Evolutionary conservation across 1,140 invertebrate species (phyloP).

Genomic region (Lucilia cuprina): DNA sequence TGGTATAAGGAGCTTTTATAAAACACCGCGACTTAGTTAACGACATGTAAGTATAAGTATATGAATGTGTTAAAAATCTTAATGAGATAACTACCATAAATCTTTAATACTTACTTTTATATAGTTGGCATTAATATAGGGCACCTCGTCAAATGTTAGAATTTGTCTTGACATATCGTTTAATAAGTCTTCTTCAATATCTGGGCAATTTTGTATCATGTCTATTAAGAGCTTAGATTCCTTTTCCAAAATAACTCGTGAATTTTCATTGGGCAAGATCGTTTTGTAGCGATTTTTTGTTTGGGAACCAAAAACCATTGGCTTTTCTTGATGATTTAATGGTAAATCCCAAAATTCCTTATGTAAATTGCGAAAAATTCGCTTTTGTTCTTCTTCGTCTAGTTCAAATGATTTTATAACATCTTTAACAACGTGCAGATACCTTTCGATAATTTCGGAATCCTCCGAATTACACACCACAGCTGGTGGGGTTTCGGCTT

Average conservation of each 20-base stretch:
- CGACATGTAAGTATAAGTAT: no score
- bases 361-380: slow-evolving; percentile 79
- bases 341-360: slow-evolving; percentile 94
- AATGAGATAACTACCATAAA: no score
- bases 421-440: slow-evolving; percentile 46
- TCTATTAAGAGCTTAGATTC: slow-evolving; percentile 27
- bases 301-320: slow-evolving; percentile 86
- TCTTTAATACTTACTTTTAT: slow-evolving; percentile 71
- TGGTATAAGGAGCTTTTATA: no score
- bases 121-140: slow-evolving; percentile 89
- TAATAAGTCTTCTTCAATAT: slow-evolving; percentile 26
- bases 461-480: slow-evolving; percentile 49
- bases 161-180: slow-evolving; percentile 37
- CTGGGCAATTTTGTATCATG: not conserved
- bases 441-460: slow-evolving; percentile 50
- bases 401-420: slow-evolving; percentile 38
- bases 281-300: slow-evolving; percentile 89
- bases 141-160: slow-evolving; percentile 63
- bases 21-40: no score
- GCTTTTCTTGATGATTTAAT: slow-evolving; percentile 86
- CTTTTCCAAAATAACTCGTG: slow-evolving; percentile 71
- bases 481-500: slow-evolving; percentile 48
- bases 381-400: slow-evolving; percentile 67
- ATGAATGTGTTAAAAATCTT: no score
- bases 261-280: slow-evolving; percentile 86